Evolutionary conservation across 2,797 vertebrate species (phyloP).

Genomic region (Pipistrellus kuhlii): DNA sequence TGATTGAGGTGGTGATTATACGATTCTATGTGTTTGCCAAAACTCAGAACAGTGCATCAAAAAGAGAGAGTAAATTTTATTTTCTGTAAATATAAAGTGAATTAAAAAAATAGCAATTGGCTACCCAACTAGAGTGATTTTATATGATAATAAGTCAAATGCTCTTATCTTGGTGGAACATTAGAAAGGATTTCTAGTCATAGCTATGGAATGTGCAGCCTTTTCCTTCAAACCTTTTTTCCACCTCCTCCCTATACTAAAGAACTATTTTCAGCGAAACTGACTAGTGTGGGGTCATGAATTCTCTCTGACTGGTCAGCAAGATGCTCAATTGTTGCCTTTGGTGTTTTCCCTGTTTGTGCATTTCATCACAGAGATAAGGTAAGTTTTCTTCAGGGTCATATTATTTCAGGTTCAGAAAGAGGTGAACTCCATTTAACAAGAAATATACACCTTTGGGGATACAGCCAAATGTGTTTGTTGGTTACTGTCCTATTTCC

Average conservation of each 20-base stretch:
- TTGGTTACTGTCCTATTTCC: background rate
- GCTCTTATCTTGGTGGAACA: background rate
- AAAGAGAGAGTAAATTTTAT: background rate
- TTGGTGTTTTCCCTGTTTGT: background rate
- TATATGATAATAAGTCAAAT: background rate
- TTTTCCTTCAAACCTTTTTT: background rate
- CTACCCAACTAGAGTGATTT: background rate
- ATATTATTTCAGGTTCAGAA: constrained; percentile 28
- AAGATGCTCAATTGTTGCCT: background rate
- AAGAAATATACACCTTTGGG: background rate
- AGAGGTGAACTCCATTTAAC: constrained; percentile 47
- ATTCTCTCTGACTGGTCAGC: background rate
- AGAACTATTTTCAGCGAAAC: background rate
- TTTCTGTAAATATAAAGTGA: constrained; percentile 17
- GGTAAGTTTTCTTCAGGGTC: background rate
- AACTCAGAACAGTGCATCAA: background rate
- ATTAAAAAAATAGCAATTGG: constrained; percentile 11
- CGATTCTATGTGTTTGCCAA: background rate
- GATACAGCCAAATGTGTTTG: background rate
- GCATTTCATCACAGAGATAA: background rate
- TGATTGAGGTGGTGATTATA: background rate
- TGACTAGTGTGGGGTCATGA: background rate
- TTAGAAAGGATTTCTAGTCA: background rate
- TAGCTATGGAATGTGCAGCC: background rate
- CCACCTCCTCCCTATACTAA: background rate